These are phyloP conservation scores for Odocoileus virginianus DNA, from an alignment of 2,113 vertebrate genomes.

Conservation along the genomic window DNA sequence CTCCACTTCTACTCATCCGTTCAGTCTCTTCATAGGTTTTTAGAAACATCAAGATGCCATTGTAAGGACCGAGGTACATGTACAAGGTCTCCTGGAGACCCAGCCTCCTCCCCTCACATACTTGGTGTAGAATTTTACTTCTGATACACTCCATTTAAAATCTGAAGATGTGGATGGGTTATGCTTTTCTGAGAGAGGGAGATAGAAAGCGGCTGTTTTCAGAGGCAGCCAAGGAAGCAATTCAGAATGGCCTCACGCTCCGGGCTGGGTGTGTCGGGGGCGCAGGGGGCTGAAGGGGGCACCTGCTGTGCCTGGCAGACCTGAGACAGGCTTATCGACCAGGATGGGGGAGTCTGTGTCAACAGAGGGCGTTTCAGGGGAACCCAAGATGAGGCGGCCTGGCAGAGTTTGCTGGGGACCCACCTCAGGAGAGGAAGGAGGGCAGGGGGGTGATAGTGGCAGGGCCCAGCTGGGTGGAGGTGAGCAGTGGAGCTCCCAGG, in stretches of 20 bases:
- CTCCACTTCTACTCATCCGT: not conserved
- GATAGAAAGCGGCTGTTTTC: not conserved
- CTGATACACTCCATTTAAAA: not conserved
- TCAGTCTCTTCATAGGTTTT: not conserved
- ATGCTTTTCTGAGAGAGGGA: not conserved
- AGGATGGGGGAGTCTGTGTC: not conserved
- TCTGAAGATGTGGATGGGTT: not conserved
- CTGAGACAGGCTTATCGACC: not conserved
- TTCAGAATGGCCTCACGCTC: not conserved
- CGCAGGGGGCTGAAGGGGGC: rapidly evolving
- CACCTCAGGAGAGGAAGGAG: not conserved
- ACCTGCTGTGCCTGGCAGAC: rapidly evolving
- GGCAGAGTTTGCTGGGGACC: not conserved
- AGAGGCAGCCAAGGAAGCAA: not conserved
- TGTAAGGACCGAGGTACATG: not conserved
- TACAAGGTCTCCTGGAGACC: not conserved
- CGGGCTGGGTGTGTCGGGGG: not conserved
- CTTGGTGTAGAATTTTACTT: constrained; percentile 16
- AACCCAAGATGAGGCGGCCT: not conserved
- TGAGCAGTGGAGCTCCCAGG: not conserved
- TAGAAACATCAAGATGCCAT: not conserved
- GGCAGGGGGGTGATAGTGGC: not conserved
- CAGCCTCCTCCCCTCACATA: not conserved
- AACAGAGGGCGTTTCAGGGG: not conserved
- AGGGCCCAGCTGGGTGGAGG: not conserved